Evolutionary conservation across 2,113 vertebrate genomes (phyloP), one percentile per base, ranked within the genome.

Genomic region (Aleadryas rufinucha): DNA sequence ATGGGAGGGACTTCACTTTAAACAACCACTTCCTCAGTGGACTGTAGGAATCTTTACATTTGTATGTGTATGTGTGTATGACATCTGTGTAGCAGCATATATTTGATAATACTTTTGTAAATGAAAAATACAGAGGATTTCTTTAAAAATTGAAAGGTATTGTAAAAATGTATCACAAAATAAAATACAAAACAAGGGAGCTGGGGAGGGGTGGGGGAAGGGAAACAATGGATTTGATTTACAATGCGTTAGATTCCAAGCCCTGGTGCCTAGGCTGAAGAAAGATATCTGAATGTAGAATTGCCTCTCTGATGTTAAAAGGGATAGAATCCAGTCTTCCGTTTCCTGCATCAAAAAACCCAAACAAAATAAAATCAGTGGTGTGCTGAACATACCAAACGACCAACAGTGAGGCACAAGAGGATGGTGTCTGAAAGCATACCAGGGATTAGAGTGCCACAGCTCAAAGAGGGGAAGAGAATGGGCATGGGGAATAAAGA

Each of bases 321-420:
- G 96, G 98, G 98, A 93, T 98, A 98, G 96, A 99, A 98, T 89
- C 98, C 99, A 60, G 98, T 95, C 97, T 98, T 99, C 96, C 99
- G 98, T 98, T 99, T 99, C 98, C 99, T 99, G 97, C n/a, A 84
- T 96, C 45, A 93, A 93, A 86, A 93, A 95, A 77, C 39, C 91
- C 37, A 95, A 82, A 94, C 42, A 91, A 66, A 83, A 71, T 42
- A 42, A 71, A 60, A 75, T 95, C 50, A 78, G 74, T 78, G 69
- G 54, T 91, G 53, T 42, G n/a, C 13, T 35, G 68, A 84, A 90
- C 45, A 84, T 52, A 79, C 21, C 15, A 74, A 69, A 30, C 3
- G 23, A 31, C 74, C 23, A 91, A 49, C 54, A 93, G 53, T 12
- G 14, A 77, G 23, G 39, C 28, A 66, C 6, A 87, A 81, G 79